Percentiles rank a stretch among this genome's conserved stretches.
These are phyloP conservation scores for Zaprionus vittiger DNA, from an alignment of 1,140 invertebrate genomes.

Conservation along the genomic window DNA sequence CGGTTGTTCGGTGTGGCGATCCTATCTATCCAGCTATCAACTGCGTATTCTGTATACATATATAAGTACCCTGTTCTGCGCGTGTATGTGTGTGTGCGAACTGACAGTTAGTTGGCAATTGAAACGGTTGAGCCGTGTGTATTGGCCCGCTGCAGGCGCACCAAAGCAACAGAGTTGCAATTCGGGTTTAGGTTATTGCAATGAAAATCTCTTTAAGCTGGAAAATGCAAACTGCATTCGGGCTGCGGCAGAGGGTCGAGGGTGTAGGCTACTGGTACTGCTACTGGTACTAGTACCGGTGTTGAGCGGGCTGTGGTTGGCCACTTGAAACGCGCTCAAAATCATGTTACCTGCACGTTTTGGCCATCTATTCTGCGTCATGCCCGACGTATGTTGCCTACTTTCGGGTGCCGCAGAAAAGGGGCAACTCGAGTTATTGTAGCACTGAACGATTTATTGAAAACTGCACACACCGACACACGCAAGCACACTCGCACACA, in stretches of 20 bases:
- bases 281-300: not conserved
- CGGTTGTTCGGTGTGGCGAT: not conserved
- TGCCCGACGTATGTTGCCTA: slow-evolving; percentile 59
- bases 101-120: slow-evolving; percentile 70
- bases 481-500: slow-evolving; percentile 9
- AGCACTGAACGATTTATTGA: slow-evolving; percentile 77
- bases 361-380: slow-evolving; percentile 55
- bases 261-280: not conserved
- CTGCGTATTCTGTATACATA: slow-evolving; percentile 19
- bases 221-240: slow-evolving; percentile 76
- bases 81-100: slow-evolving; percentile 36
- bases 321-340: slow-evolving; percentile 67
- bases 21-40: slow-evolving; percentile 49
- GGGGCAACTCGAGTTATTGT: slow-evolving; percentile 66
- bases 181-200: slow-evolving; percentile 70
- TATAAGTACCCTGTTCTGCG: slow-evolving; percentile 19
- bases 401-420: slow-evolving; percentile 51
- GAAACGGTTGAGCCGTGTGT: slow-evolving; percentile 47
- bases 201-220: slow-evolving; percentile 80
- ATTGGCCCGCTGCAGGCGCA: slow-evolving; percentile 60
- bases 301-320: slow-evolving; percentile 12
- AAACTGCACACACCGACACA: slow-evolving; percentile 58
- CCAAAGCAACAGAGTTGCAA: slow-evolving; percentile 52
- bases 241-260: slow-evolving; percentile 28
- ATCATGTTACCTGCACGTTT: slow-evolving; percentile 80